A percentile compares a stretch with the other conserved stretches of the same genome.
These are phyloP conservation scores for Montipora efflorescens DNA, from an alignment of 64 coral and sea anemone species.

Conservation along the genomic window DNA sequence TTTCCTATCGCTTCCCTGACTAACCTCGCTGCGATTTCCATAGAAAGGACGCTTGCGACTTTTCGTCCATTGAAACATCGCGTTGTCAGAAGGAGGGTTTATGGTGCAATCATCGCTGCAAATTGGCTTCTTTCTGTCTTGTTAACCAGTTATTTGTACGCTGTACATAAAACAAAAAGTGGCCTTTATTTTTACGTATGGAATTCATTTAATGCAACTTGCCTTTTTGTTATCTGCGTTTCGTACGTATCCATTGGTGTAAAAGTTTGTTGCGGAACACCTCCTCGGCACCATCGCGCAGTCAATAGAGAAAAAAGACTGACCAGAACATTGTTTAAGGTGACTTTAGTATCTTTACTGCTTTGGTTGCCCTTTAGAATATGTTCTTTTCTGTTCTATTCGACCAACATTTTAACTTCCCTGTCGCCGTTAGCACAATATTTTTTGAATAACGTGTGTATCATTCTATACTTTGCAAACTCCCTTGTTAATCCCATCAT, in stretches of 20 bases:
- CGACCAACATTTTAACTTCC: too few relatives aligned
- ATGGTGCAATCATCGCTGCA: neutral
- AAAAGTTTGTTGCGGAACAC: neutral
- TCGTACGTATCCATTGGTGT: conserved; percentile 5
- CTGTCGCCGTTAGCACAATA: neutral
- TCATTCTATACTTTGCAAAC: neutral
- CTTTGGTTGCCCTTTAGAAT: neutral
- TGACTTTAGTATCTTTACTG: neutral
- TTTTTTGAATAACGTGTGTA: neutral
- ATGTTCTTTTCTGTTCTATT: neutral
- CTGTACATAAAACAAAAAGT: neutral
- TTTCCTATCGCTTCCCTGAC: neutral
- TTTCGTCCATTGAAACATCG: neutral
- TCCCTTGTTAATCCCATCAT: conserved; percentile 16
- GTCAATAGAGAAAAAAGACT: conserved; percentile 17
- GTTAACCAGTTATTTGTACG: neutral
- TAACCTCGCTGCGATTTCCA: neutral
- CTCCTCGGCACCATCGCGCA: neutral
- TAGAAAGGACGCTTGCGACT: neutral
- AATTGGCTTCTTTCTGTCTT: neutral
- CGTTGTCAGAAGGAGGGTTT: neutral
- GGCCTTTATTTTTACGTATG: neutral
- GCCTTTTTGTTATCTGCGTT: neutral
- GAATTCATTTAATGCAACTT: neutral
- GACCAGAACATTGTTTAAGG: conserved; percentile 1